Evolutionary conservation across 2,797 vertebrate genomes (phyloP).

Genomic region (Antrozous pallidus): DNA sequence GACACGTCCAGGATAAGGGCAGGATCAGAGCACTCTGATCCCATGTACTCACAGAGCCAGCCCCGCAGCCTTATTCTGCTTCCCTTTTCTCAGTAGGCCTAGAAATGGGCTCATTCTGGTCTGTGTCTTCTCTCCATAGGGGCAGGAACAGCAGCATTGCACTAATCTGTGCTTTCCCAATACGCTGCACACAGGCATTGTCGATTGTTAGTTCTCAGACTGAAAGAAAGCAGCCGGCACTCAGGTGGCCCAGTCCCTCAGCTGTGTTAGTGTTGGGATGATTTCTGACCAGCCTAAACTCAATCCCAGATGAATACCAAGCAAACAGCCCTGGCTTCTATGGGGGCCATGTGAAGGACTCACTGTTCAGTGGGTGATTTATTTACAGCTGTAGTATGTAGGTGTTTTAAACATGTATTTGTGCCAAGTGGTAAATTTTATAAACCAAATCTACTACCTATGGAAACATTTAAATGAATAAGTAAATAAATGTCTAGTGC

Average conservation of each 20-base stretch:
- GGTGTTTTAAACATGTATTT: background rate
- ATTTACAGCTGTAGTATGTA: background rate
- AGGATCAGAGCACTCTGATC: background rate
- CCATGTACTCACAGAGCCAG: background rate
- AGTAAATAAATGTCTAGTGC: background rate
- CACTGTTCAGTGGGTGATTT: background rate
- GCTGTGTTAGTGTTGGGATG: background rate
- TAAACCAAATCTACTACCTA: background rate
- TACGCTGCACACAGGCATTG: background rate
- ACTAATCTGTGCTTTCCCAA: rapidly evolving
- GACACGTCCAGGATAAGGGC: background rate
- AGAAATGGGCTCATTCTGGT: background rate
- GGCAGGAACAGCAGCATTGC: too few relatives aligned
- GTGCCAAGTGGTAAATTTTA: background rate
- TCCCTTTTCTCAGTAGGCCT: too few relatives aligned
- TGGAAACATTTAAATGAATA: background rate
- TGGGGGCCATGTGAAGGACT: background rate
- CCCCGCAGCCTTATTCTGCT: background rate
- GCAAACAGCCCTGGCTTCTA: background rate
- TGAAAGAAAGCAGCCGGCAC: background rate
- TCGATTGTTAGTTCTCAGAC: background rate
- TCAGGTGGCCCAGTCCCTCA: background rate
- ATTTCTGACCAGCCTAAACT: background rate
- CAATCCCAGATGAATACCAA: background rate
- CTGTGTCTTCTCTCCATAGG: too few relatives aligned